Base-by-base conservation (phyloP, 2,888 invertebrate species). In the Poecilobothrus nobilitatus region DNA sequence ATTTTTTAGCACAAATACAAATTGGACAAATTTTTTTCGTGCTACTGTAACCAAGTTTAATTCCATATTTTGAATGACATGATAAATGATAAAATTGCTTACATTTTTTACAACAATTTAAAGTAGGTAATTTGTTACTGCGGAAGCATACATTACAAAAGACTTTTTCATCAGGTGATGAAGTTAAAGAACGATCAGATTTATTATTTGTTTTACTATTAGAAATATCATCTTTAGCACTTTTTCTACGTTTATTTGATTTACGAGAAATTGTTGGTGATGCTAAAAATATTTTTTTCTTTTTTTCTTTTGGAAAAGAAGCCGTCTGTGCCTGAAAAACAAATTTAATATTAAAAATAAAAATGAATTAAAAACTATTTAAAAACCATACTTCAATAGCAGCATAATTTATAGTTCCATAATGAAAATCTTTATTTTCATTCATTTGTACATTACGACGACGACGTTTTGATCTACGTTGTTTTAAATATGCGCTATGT, bases 401-500 rank as follows among this genome's bases (percentile, higher is more conserved):
- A 66, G 77, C 76, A 34, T 79, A 66, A 66, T 74, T 81, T 71
- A 80, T 76, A 44, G 77, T 78, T 18, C 81, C 81, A 72, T 82
- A 82, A 69, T 81, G 81, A 70, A 77, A 82, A 70, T 79, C 81
- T n/a, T 76, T 75, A 22, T 76, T 78, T 33, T 79, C 79, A 21
- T 78, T 80, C 70, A 78, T 80, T 66, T 79, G 78, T 0, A 80
- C 80, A 44, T 76, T 77, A 18, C 82, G 79, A 2, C 80, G 78
- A 65, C 76, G 77, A n/a, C 82, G 76, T 70, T 81, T 80, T 1
- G 81, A 80, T 41, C 81, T 78, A 1, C 81, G 76, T 69, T 80
- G 79, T 66, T 77, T 77, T 71, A 82, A 71, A 67, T 76, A 76
- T 63, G 77, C 75, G 9, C 78, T 73, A 68, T 76, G 72, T 10